Base-by-base conservation (phyloP, 2,797 vertebrate genomes). In the Acanthiza pusilla region DNA sequence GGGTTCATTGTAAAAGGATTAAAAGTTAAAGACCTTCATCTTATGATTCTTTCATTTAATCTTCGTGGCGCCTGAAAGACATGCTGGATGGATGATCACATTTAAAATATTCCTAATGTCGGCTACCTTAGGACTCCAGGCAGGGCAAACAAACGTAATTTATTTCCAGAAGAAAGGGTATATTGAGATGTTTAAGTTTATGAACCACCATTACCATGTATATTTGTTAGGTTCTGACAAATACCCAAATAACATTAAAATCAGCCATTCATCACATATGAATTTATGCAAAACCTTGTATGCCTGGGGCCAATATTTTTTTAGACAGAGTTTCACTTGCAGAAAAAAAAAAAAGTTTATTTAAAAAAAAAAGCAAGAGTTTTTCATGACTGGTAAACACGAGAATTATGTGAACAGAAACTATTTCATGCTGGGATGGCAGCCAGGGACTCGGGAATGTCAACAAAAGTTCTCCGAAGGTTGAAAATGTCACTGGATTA, bases 41-140 rank as follows among this genome's bases (percentile, higher is more conserved):
- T 98, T 98, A 98, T 98, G 98, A 98, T 98, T 98, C 98, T 98
- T 98, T 98, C 98, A 98, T 98, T 98, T 99, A 99, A 99, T 98
- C 98, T 98, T 98, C 97, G 97, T 98, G 98, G 98, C 98, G 98
- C 98, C 98, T 98, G 98, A 98, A 98, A 98, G 98, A 98, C 98
- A 98, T 97, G 97, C 98, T 98, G 98, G 98, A 98, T 98, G 98
- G 98, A 98, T 98, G 98, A 98, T 98, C 98, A 98, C 98, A 98
- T 98, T 98, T 98, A 98, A 98, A 98, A 98, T 98, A 98, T 98
- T 98, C 98, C 98, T 98, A 98, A 98, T 98, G 98, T 98, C 98
- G 97, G 97, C 97, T 98, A 98, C 97, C 97, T 98, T 98, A 97
- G 97, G 98, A 98, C 98, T 98, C 97, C 97, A 97, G 98, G 97